Percentiles rank a stretch among this genome's conserved stretches.
These are phyloP conservation scores for Stichodactyla helianthus DNA, from an alignment of 64 coral and sea anemone genomes.

Conservation along the genomic window DNA sequence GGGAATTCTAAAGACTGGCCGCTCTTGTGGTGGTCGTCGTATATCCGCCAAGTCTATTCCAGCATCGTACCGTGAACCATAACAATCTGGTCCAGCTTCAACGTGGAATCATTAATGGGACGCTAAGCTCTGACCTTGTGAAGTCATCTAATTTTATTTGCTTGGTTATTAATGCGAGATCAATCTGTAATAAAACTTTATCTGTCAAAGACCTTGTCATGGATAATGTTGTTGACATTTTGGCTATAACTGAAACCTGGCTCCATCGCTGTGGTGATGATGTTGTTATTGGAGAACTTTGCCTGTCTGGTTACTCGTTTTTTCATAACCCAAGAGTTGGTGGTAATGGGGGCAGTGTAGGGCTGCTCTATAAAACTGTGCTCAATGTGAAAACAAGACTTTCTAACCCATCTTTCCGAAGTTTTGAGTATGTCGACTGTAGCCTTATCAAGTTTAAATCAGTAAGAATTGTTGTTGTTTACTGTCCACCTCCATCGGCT, in stretches of 20 bases:
- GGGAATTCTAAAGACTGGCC: too few species aligned
- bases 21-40: too few species aligned
- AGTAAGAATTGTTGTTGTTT: not conserved
- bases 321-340: not conserved
- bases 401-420: too few species aligned
- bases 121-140: too few species aligned
- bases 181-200: constrained; percentile 30
- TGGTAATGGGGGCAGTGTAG: constrained; percentile 1
- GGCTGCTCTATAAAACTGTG: not conserved
- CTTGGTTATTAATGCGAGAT: not conserved
- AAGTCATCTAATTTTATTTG: too few species aligned
- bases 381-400: not conserved
- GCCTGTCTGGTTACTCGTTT: constrained; percentile 8
- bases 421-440: too few species aligned
- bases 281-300: constrained; percentile 8
- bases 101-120: too few species aligned
- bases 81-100: too few species aligned
- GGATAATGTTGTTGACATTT: constrained; percentile 17
- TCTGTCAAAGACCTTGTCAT: constrained; percentile 32
- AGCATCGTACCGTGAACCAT: too few species aligned
- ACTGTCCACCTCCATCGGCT: not conserved
- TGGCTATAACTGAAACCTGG: constrained; percentile 26
- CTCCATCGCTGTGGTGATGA: not conserved
- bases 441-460: too few species aligned
- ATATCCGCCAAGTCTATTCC: too few species aligned